phyloP scores from a whole-genome alignment of 1,140 invertebrate genomes.

The Cylas formicarius region DNA sequence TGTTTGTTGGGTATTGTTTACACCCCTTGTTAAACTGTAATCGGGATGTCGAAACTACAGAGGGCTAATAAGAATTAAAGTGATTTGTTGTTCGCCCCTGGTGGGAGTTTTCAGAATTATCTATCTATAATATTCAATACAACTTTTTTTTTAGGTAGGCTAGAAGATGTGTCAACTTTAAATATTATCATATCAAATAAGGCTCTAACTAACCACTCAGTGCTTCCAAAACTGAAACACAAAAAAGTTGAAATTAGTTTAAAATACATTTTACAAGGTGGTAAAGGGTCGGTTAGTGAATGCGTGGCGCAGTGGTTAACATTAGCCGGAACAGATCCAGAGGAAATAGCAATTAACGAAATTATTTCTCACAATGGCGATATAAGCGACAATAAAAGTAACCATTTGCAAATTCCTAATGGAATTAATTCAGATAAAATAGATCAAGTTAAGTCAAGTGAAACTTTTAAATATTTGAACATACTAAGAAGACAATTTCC shows the following conservation, averaged over 20 bases:
- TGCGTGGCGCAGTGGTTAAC: slow-evolving; percentile 75
- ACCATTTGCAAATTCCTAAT: slow-evolving; percentile 13
- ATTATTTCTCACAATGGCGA: slow-evolving; percentile 20
- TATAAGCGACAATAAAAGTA: slow-evolving; percentile 5
- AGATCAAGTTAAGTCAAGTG: slow-evolving; percentile 38
- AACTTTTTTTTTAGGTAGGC: slow-evolving; percentile 55
- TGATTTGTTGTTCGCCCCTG: too few relatives aligned
- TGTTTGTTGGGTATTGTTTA: too few relatives aligned
- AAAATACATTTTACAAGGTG: slow-evolving; percentile 64
- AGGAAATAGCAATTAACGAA: slow-evolving; percentile 35
- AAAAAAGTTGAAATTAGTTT: slow-evolving; percentile 62
- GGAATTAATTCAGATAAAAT: slow-evolving; percentile 12
- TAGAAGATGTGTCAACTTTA: slow-evolving; percentile 80
- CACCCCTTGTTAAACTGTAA: too few relatives aligned
- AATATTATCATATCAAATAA: slow-evolving; percentile 59
- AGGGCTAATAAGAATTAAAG: too few relatives aligned
- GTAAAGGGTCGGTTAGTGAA: slow-evolving; percentile 78
- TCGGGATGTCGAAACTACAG: too few relatives aligned
- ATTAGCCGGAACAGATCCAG: slow-evolving; percentile 59
- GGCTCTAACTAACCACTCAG: slow-evolving; percentile 35
- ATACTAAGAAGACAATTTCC: slow-evolving; percentile 71
- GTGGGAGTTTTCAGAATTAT: too few relatives aligned
- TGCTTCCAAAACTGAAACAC: slow-evolving; percentile 50
- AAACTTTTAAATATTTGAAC: slow-evolving; percentile 51
- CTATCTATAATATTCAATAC: too few relatives aligned